Conservation (phyloP, 1,140 invertebrate genomes). For the Rhopalosiphum padi region DNA sequence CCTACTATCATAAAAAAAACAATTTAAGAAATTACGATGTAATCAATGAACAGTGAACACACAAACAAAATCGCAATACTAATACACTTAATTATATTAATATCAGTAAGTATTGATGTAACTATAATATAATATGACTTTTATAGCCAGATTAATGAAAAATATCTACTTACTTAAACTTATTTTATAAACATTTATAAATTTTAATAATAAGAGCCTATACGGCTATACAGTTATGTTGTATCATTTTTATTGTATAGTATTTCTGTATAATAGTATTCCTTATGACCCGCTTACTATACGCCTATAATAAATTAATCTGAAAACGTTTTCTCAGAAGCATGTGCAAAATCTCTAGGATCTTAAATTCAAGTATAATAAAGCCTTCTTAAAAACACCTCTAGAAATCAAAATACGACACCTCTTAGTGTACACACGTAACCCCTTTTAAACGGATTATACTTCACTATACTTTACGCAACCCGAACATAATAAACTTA, state of each 20-base stretch:
- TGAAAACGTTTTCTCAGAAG: background rate
- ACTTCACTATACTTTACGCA: background rate
- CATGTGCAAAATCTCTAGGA: background rate
- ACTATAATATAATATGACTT: background rate
- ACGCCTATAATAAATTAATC: background rate
- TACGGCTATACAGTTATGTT: background rate
- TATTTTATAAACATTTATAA: background rate
- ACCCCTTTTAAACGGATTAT: constrained; percentile 15
- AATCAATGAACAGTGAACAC: background rate
- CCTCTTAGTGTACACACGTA: constrained; percentile 4
- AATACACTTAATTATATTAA: background rate
- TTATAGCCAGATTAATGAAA: background rate
- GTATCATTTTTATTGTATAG: background rate
- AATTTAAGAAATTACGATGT: background rate
- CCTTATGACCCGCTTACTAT: background rate
- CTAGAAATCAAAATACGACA: constrained; percentile 16
- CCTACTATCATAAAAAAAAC: background rate
- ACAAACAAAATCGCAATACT: no score
- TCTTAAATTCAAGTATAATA: constrained; percentile 9
- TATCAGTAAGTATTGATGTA: background rate
- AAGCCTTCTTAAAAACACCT: constrained; percentile 10
- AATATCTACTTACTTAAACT: background rate
- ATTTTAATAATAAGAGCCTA: background rate
- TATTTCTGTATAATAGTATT: background rate
- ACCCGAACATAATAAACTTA: constrained; percentile 11